Evolutionary conservation across 1,140 invertebrate genomes (phyloP).

Genomic region (Zophobas atratus): DNA sequence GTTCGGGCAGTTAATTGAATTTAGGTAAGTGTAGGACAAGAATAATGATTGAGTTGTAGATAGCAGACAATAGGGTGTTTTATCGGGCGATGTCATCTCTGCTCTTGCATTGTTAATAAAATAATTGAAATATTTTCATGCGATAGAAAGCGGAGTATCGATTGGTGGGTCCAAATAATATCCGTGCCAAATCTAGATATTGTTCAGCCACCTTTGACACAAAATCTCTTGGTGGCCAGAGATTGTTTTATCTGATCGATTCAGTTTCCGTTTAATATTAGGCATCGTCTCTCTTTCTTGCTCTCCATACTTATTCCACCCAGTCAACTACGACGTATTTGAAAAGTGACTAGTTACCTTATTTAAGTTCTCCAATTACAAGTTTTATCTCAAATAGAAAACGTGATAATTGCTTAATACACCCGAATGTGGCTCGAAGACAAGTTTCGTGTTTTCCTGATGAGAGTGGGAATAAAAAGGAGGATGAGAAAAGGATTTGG

Average conservation of each 20-base stretch:
- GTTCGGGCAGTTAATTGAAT: constrained; percentile 35
- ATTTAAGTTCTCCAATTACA: no score
- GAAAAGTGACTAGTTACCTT: no score
- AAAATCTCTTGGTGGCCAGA: constrained; percentile 16
- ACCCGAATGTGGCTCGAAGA: not conserved
- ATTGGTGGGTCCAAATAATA: constrained; percentile 7
- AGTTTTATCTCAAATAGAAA: no score
- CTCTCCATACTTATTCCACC: not conserved
- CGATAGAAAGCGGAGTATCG: not conserved
- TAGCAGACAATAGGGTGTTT: not conserved
- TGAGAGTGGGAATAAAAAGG: not conserved
- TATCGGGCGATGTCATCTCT: not conserved
- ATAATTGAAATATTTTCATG: no score
- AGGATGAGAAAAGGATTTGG: constrained; percentile 6
- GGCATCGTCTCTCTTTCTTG: not conserved
- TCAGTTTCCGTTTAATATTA: constrained; percentile 24
- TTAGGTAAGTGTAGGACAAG: constrained; percentile 27
- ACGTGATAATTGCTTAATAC: no score
- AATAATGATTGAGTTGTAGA: constrained; percentile 32
- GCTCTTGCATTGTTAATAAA: no score
- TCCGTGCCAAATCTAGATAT: constrained; percentile 13
- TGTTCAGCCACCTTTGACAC: constrained; percentile 9
- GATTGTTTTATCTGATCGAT: constrained; percentile 27
- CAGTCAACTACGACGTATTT: no score
- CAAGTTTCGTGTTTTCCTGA: not conserved